These are phyloP conservation scores for Heterodera filipjevi DNA, from an alignment of 2,888 invertebrate species.

Conservation along the genomic window DNA sequence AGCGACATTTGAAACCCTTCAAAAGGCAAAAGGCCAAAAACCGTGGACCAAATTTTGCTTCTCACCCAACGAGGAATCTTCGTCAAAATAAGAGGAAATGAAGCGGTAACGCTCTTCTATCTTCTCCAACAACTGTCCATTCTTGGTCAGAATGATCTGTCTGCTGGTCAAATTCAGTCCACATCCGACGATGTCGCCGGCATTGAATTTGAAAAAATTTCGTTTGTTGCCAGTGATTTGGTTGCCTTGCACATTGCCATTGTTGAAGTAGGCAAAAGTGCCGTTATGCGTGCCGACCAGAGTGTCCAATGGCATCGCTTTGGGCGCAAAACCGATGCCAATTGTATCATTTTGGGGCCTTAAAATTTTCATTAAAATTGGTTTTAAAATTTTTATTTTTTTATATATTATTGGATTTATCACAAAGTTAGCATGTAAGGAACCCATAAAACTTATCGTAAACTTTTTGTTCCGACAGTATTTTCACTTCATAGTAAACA, in stretches of 20 bases:
- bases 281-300: background rate
- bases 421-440: background rate
- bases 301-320: background rate
- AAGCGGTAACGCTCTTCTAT: background rate
- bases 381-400: background rate
- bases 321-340: background rate
- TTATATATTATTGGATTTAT: background rate
- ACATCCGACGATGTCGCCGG: background rate
- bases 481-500: constrained; percentile 1
- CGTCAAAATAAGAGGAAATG: no score
- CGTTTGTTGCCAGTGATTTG: background rate
- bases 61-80: no score
- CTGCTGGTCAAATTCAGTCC: background rate
- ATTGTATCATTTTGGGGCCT: background rate
- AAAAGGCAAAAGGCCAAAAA: no score
- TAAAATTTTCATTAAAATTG: background rate
- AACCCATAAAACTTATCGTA: background rate
- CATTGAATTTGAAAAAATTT: background rate
- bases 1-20: no score
- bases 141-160: background rate
- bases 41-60: no score
- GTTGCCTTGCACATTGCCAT: background rate
- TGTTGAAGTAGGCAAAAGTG: background rate
- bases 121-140: background rate
- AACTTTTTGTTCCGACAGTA: background rate